A percentile compares a stretch with the other conserved stretches of the same genome.
These are phyloP conservation scores for Diacarnus erythraeanus DNA, from an alignment of 37 sponge, comb jelly and placozoan species.

Conservation along the genomic window DNA sequence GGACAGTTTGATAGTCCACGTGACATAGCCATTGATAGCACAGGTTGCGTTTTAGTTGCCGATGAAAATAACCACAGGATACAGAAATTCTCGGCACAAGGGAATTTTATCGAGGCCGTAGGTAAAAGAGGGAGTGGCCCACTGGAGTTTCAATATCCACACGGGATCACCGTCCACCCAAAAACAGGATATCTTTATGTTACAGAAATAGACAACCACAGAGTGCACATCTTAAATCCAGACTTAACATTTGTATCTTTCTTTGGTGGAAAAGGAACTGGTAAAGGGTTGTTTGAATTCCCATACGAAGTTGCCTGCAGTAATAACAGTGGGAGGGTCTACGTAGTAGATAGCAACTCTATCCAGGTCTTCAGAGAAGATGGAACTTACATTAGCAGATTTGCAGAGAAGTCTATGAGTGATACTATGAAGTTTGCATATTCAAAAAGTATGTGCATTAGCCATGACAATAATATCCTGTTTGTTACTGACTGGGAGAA, in stretches of 20 bases:
- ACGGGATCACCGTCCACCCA: slow-evolving; percentile 15
- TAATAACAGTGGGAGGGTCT: slow-evolving; percentile 9
- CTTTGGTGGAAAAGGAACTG: background rate
- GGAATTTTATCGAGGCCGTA: slow-evolving; percentile 9
- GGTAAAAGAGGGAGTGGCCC: slow-evolving; percentile 17
- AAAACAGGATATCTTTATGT: slow-evolving; percentile 14
- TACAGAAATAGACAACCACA: slow-evolving; percentile 11
- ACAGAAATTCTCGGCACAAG: slow-evolving; percentile 22
- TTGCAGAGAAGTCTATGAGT: background rate
- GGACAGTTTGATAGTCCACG: slow-evolving; percentile 9
- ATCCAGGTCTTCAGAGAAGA: slow-evolving; percentile 15
- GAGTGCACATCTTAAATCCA: slow-evolving; percentile 20
- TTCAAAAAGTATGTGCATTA: background rate
- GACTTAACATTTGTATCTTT: slow-evolving; percentile 2
- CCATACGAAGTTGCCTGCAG: slow-evolving; percentile 19
- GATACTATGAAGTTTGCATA: background rate
- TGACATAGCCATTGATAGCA: slow-evolving; percentile 10
- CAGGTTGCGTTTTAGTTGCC: slow-evolving; percentile 14
- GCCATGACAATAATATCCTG: background rate
- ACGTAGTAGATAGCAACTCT: background rate
- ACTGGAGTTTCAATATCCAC: slow-evolving; percentile 27
- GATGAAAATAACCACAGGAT: slow-evolving; percentile 21
- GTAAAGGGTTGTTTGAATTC: background rate
- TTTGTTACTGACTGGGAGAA: background rate
- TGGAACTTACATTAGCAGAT: background rate